Evolutionary conservation across 2,888 invertebrate species (phyloP).

Genomic region (Litoditis marina): DNA sequence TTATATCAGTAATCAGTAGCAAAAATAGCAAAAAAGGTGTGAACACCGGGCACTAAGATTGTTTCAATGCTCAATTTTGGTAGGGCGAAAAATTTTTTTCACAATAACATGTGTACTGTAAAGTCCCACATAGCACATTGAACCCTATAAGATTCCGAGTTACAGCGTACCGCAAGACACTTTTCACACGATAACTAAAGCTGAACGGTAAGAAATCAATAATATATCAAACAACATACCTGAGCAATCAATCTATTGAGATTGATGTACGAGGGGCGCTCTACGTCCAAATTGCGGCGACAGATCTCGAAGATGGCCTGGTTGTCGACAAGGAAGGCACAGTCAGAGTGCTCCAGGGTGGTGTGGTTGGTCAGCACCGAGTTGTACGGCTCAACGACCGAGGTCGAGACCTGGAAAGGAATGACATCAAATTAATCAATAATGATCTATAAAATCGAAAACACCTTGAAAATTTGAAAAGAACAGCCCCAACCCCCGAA

Average conservation of each 20-base stretch:
- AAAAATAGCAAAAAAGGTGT: too few relatives aligned
- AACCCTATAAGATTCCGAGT: too few relatives aligned
- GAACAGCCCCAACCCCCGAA: too few relatives aligned
- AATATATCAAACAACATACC: constrained; percentile 20
- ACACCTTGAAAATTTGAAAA: background rate
- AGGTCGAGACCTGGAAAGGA: constrained; percentile 63
- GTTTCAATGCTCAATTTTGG: too few relatives aligned
- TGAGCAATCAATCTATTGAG: constrained; percentile 87
- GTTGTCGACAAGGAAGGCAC: constrained; percentile 78
- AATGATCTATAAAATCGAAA: background rate
- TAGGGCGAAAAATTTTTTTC: too few relatives aligned
- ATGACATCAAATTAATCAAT: background rate
- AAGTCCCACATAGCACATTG: too few relatives aligned
- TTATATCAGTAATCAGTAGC: too few relatives aligned
- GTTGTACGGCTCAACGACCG: constrained; percentile 82
- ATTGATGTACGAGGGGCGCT: constrained; percentile 78
- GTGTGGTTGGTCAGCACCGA: constrained; percentile 92
- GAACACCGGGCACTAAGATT: too few relatives aligned
- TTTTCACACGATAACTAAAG: too few relatives aligned
- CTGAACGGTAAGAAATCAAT: too few relatives aligned
- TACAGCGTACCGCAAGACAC: too few relatives aligned
- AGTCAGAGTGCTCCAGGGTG: constrained; percentile 67
- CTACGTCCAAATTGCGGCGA: constrained; percentile 72
- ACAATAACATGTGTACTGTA: too few relatives aligned
- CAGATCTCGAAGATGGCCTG: constrained; percentile 77